phyloP scores from a whole-genome alignment of 2,888 invertebrate genomes.

The Drosophila anomalata region DNA sequence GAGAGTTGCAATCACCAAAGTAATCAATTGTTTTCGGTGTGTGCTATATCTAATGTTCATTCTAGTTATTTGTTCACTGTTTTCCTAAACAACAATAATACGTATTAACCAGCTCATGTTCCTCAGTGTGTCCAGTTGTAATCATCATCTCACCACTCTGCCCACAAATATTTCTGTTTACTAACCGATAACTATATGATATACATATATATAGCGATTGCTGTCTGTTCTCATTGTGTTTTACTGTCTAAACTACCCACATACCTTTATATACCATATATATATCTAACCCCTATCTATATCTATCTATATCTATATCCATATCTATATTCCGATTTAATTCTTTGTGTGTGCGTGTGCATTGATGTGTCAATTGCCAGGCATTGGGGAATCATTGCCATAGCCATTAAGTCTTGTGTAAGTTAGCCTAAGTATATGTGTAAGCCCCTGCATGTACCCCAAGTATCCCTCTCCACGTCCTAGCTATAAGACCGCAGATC shows the following conservation, averaged over 20 bases:
- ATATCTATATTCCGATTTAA: conserved; percentile 26
- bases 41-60: conserved; percentile 56
- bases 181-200: conserved; percentile 25
- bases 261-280: conserved; percentile 10
- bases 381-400: conserved; percentile 37
- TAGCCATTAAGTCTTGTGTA: conserved; percentile 51
- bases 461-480: not conserved
- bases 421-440: conserved; percentile 61
- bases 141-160: conserved; percentile 31
- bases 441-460: conserved; percentile 64
- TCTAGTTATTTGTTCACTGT: conserved; percentile 41
- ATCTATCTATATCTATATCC: conserved; percentile 27
- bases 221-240: conserved; percentile 45
- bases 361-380: conserved; percentile 41
- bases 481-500: conserved; percentile 9
- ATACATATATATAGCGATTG: conserved; percentile 37
- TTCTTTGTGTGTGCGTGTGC: conserved; percentile 34
- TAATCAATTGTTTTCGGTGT: conserved; percentile 69
- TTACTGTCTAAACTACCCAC: conserved; percentile 40
- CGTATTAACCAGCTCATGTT: conserved; percentile 34
- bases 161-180: conserved; percentile 6
- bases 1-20: conserved; percentile 53
- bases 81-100: conserved; percentile 32
- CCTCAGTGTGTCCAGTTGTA: conserved; percentile 60
- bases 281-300: conserved; percentile 9